Percentiles rank a stretch among this genome's conserved stretches.
Conservation (phyloP, 2,797 vertebrate species). For the Emydoidea blandingii region DNA sequence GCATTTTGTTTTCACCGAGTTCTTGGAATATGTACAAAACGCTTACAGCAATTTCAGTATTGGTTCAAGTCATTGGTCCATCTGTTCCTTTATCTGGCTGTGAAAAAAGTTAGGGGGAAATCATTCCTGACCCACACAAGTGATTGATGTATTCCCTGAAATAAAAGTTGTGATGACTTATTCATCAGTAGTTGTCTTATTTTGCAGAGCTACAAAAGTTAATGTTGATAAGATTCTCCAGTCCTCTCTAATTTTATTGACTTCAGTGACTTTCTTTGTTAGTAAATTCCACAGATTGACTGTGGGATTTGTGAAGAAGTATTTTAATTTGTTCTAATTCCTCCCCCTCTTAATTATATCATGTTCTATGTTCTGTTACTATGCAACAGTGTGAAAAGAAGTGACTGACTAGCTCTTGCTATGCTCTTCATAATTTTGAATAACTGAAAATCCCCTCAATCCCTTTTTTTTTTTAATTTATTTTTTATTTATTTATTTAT, state of each 20-base stretch:
- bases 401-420: not conserved
- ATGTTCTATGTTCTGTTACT: not conserved
- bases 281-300: not conserved
- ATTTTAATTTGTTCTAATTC: not conserved
- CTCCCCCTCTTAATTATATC: not conserved
- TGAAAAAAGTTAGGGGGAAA: not conserved
- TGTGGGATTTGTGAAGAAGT: not conserved
- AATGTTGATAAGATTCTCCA: not conserved
- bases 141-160: not conserved
- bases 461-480: rapidly evolving
- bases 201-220: not conserved
- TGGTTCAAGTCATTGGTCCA: not conserved
- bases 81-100: not conserved
- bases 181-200: not conserved
- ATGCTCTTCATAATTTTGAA: rapidly evolving
- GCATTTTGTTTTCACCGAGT: not conserved
- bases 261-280: not conserved
- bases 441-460: not conserved
- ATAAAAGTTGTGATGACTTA: not conserved
- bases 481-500: too few species aligned
- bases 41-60: not conserved
- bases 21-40: not conserved
- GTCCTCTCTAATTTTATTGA: not conserved
- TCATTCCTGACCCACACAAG: not conserved
- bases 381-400: not conserved